A percentile compares a stretch with the other conserved stretches of the same genome.
These are phyloP conservation scores for Rattus norvegicus DNA, from an alignment of 2,113 vertebrate genomes.

Conservation along the genomic window DNA sequence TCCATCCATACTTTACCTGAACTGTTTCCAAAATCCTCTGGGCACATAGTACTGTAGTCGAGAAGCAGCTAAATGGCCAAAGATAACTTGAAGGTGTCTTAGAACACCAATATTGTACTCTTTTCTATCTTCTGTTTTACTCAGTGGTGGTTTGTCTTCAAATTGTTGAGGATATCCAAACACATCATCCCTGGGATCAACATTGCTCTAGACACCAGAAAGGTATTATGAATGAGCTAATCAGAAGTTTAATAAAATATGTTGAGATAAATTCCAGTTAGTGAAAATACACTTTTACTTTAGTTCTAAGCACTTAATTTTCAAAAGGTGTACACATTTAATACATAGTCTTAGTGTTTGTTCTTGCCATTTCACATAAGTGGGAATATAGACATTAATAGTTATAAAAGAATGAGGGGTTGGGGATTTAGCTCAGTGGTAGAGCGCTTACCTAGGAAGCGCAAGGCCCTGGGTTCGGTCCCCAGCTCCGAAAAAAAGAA, in stretches of 20 bases:
- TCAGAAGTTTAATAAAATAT: background rate
- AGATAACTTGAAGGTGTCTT: slow-evolving; percentile 98
- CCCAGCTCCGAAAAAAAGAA: too few species aligned
- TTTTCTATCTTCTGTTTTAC: slow-evolving; percentile 98
- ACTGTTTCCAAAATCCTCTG: slow-evolving; percentile 99
- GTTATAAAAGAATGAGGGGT: background rate
- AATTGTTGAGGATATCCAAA: slow-evolving; percentile 99
- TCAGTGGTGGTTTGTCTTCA: slow-evolving; percentile 96
- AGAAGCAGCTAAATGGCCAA: slow-evolving; percentile 98
- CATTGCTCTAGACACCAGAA: slow-evolving; percentile 91
- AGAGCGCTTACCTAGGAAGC: too few species aligned
- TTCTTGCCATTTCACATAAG: background rate
- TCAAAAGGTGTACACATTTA: slow-evolving; percentile 28
- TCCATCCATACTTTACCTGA: slow-evolving; percentile 89
- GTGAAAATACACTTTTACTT: slow-evolving; percentile 4
- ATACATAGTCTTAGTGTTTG: background rate
- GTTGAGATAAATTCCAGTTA: slow-evolving; percentile 39
- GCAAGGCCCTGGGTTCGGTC: too few species aligned
- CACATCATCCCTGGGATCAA: slow-evolving; percentile 98
- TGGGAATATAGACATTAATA: background rate
- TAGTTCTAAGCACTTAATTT: background rate
- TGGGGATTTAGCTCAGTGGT: too few species aligned
- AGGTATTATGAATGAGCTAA: background rate
- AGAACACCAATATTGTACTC: slow-evolving; percentile 99
- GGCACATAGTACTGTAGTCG: slow-evolving; percentile 98